These are phyloP conservation scores for Caenorhabditis angaria DNA, from an alignment of 2,888 invertebrate genomes.

Conservation along the genomic window DNA sequence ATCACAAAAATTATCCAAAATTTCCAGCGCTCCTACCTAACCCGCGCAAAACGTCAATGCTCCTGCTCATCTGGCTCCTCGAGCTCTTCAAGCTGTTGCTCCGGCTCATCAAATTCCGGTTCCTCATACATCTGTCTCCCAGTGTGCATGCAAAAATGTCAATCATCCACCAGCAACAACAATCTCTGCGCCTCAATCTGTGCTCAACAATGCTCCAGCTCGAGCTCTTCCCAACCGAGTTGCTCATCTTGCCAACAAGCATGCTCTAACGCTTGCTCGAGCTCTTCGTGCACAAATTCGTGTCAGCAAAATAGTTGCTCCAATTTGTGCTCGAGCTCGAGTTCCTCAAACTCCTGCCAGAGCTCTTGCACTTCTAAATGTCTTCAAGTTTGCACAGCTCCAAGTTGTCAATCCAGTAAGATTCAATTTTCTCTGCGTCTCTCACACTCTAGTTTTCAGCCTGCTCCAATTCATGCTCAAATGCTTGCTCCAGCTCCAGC, in stretches of 20 bases:
- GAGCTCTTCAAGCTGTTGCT: conserved; percentile 14
- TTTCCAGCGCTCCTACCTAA: neutral
- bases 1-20: neutral
- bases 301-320: conserved; percentile 31
- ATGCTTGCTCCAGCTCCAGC: conserved; percentile 26
- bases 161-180: conserved; percentile 9
- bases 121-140: conserved; percentile 31
- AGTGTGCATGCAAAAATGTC: conserved; percentile 33
- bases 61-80: conserved; percentile 17
- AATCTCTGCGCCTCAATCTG: neutral
- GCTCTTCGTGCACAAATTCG: conserved; percentile 27
- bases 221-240: conserved; percentile 9
- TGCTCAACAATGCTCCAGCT: neutral
- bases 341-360: conserved; percentile 13
- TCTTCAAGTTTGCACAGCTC: conserved; percentile 28
- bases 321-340: conserved; percentile 10
- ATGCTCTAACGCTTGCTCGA: conserved; percentile 33
- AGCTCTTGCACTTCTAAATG: conserved; percentile 25
- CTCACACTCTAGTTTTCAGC: neutral
- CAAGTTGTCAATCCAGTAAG: conserved; percentile 11
- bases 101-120: neutral
- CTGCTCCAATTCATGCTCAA: conserved; percentile 26
- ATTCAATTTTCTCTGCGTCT: neutral
- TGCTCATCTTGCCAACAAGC: conserved; percentile 40
- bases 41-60: conserved; percentile 23